phyloP scores from a whole-genome alignment of 2,888 invertebrate genomes.

The Phytoseiulus persimilis region DNA sequence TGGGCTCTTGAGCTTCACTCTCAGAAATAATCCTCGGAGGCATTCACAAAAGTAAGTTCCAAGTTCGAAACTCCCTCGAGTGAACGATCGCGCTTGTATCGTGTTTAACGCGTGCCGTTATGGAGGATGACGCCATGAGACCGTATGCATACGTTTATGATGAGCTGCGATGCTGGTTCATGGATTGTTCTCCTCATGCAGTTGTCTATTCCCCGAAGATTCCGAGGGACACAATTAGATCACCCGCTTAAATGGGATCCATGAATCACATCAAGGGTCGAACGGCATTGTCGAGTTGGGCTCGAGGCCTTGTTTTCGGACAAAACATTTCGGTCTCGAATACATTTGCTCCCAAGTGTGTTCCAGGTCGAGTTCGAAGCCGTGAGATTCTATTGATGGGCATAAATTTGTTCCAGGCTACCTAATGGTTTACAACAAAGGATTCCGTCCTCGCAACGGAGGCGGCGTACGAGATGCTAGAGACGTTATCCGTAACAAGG shows the following conservation, averaged over 20 bases:
- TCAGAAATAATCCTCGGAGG: neutral
- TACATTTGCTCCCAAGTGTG: too few relatives aligned
- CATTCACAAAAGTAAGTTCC: neutral
- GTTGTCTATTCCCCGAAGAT: neutral
- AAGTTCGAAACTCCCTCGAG: neutral
- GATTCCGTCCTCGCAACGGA: neutral
- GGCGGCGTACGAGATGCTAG: neutral
- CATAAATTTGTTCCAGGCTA: neutral
- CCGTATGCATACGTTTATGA: neutral
- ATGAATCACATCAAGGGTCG: too few relatives aligned
- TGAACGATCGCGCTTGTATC: neutral
- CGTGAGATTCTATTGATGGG: neutral
- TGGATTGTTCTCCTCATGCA: neutral
- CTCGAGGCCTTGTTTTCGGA: too few relatives aligned
- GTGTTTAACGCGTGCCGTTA: neutral
- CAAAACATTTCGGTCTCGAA: too few relatives aligned
- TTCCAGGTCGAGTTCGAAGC: too few relatives aligned
- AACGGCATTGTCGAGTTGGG: too few relatives aligned
- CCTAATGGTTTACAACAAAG: neutral
- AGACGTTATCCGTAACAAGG: constrained; percentile 20
- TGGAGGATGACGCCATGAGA: neutral
- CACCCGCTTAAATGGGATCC: too few relatives aligned
- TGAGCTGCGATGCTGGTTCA: neutral
- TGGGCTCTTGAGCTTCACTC: neutral
- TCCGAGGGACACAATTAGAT: too few relatives aligned